Conservation (phyloP, 2,113 vertebrate species). For the Epinephelus moara region DNA sequence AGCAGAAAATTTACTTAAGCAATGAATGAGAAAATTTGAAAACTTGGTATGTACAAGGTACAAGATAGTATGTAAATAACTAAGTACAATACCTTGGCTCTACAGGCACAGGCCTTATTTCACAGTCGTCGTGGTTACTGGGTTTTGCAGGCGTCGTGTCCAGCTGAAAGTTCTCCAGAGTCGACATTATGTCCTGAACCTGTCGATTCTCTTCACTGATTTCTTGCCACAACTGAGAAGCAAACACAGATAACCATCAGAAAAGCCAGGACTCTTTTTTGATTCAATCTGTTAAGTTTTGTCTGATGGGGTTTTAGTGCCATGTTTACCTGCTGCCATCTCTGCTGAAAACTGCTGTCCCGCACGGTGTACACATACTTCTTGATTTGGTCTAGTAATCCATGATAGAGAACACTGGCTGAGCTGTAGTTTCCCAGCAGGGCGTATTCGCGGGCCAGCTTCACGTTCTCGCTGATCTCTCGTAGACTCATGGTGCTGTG, state of each 20-base stretch:
- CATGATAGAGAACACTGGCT: conserved; percentile 94
- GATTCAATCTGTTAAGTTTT: background rate
- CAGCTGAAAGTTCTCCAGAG: conserved; percentile 92
- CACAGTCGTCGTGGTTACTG: conserved; percentile 83
- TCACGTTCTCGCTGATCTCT: conserved; percentile 97
- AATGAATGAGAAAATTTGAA: background rate
- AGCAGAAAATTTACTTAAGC: background rate
- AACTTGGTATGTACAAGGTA: too few species aligned
- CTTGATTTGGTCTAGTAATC: conserved; percentile 95
- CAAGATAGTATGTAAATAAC: background rate
- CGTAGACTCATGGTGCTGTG: conserved; percentile 91
- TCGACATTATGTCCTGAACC: conserved; percentile 95
- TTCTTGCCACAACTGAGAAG: conserved; percentile 93
- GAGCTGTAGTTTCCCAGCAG: conserved; percentile 97
- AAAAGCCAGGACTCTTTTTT: background rate
- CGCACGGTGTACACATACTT: conserved; percentile 90
- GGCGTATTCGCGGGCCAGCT: conserved; percentile 96
- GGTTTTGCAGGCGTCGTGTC: conserved; percentile 89
- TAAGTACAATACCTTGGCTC: conserved; percentile 88
- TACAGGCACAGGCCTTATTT: conserved; percentile 91
- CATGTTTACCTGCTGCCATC: conserved; percentile 94
- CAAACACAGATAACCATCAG: conserved; percentile 16
- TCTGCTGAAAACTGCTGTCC: conserved; percentile 90
- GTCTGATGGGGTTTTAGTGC: background rate
- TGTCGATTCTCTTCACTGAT: conserved; percentile 94